Conservation (phyloP, 1,140 invertebrate species). For the Eumaeus atala region DNA sequence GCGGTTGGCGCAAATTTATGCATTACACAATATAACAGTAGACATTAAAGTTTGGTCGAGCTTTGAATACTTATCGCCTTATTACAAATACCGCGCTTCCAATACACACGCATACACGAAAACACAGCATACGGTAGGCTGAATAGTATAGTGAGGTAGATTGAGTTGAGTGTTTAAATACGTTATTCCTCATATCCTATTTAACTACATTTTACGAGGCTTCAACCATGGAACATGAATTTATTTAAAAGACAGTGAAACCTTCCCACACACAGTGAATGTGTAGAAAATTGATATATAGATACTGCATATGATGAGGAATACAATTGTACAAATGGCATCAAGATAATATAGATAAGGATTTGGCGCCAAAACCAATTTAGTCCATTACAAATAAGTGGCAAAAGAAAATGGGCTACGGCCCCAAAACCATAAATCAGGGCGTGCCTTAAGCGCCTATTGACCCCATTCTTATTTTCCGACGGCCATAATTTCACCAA, state of each 20-base stretch:
- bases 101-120: no score
- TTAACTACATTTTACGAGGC: no score
- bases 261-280: no score
- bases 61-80: neutral
- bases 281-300: no score
- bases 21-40: neutral
- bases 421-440: constrained; percentile 34
- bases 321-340: neutral
- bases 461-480: constrained; percentile 43
- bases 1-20: neutral
- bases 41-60: neutral
- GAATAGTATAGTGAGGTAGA: no score
- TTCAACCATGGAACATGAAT: no score
- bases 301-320: no score
- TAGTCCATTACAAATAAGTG: constrained; percentile 29
- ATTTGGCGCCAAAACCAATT: constrained; percentile 17
- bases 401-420: constrained; percentile 21
- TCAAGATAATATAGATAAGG: constrained; percentile 9
- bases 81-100: no score
- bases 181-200: no score
- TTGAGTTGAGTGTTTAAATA: no score
- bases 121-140: no score
- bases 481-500: constrained; percentile 39
- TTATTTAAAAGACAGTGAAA: no score
- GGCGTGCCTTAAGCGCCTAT: constrained; percentile 40